These are phyloP conservation scores for Trachelus iudaicus DNA, from an alignment of 2,888 invertebrate species.

Conservation along the genomic window DNA sequence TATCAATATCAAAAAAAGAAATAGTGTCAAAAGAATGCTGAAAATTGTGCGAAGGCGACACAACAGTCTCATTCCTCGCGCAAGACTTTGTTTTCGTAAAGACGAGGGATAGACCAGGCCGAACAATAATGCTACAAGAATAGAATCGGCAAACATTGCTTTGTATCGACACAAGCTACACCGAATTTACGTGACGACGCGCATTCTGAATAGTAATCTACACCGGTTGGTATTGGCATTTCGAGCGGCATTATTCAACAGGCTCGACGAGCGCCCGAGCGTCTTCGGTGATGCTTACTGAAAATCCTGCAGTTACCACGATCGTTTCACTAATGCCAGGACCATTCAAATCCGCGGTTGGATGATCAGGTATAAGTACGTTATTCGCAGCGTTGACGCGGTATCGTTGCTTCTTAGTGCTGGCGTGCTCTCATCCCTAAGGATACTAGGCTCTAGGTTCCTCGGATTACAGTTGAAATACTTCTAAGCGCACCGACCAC, in stretches of 20 bases:
- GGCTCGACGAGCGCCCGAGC: neutral
- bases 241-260: neutral
- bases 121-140: conserved; percentile 13
- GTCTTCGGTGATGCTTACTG: neutral
- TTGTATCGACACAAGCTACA: conserved; percentile 51
- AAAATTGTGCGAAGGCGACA: neutral
- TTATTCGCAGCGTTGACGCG: conserved; percentile 59
- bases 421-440: conserved; percentile 33
- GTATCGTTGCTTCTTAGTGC: conserved; percentile 60
- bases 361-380: conserved; percentile 64
- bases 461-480: neutral
- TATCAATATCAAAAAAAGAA: neutral
- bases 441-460: neutral
- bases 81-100: neutral
- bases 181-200: conserved; percentile 63
- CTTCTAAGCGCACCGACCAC: neutral
- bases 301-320: conserved; percentile 3
- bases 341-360: conserved; percentile 50
- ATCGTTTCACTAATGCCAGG: conserved; percentile 17
- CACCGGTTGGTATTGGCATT: conserved; percentile 40
- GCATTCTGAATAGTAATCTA: conserved; percentile 65
- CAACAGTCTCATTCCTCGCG: neutral
- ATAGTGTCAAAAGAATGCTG: neutral
- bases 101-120: neutral
- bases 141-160: conserved; percentile 63